Evolutionary conservation across 1,140 invertebrate species (phyloP), one percentile per base, ranked within the genome.

Genomic region (Diplogasteroides magnus): DNA sequence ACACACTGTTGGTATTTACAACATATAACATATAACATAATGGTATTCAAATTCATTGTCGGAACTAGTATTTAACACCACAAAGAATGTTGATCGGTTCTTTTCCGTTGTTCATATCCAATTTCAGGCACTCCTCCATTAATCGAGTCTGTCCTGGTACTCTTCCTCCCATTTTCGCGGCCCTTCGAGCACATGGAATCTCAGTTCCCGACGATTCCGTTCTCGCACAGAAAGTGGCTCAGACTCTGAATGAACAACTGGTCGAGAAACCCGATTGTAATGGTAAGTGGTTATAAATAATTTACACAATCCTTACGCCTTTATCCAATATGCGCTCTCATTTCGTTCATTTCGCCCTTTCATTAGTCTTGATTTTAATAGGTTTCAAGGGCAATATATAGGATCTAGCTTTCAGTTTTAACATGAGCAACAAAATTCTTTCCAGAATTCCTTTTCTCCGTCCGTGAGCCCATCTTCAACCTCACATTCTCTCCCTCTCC

Each of bases 391-490:
- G 13, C 1, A 59, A 6, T 0, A 26, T 59, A 23, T 26, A 15
- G 2, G 28, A 59, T 25, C 23, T 61, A 61, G 59, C 27, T 61
- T 29, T n/a, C n/a, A n/a, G n/a, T n/a, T n/a, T n/a, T n/a, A 28
- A 61, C 31, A 61, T 61, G 59, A 29, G 59, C 27, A 27, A 29
- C 59, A 61, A 61, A 61, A 61, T 61, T 64, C 32, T 62, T 74
- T 80, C 71, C 64, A 81, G 79, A 87, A 76, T 87, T 98, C 83
- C 90, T 90, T 70, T 98, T 96, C 82, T 91, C 91, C 0, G 89
- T 98, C 65, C 87, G 95, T 28, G 95, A 98, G 84, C 90, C 93
- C 73, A 91, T 97, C 19, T 82, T 85, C 58, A 85, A 85, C 77
- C 83, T 83, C 78, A 86, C 77, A 13, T 81, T 75, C 57, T 68